Evolutionary conservation across 2,113 vertebrate genomes (phyloP), one percentile per base, ranked within the genome.

Genomic region (Onychorhynchus coronatus): DNA sequence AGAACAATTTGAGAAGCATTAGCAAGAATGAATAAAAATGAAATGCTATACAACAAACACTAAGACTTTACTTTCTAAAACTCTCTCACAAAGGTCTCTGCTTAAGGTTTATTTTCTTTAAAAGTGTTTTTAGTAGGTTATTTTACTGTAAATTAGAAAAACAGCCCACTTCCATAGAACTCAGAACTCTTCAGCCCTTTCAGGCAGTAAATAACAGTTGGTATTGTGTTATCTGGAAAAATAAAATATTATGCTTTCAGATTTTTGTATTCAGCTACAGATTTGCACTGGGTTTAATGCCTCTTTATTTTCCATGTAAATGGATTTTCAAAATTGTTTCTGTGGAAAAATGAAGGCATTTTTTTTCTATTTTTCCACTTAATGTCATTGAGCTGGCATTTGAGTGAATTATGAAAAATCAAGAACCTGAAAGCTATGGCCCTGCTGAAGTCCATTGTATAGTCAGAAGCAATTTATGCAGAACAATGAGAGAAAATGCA

Each of bases 251-350:
- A 78, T 70, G 88, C 91, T 94, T 95, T 97, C 95, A 95, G 80
- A 91, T 84, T 95, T 96, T 88, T 88, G 31, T 91, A 95, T 95
- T 97, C 95, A 94, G 65, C 78, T 92, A 83, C 61, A 93, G 88
- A 95, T 96, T 96, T 97, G 84, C 88, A 72, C 81, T 55, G 46
- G 37, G 49, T 86, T 96, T 96, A 97, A 95, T 96, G 86, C 61
- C 77, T 96, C 95, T 96, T 97, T 97, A 96, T 97, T 97, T 96
- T 95, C 86, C 78, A 89, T 95, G 94, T 96, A 97, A 97, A 97
- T 96, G 72, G 91, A 95, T 97, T 97, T 96, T 96, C 95, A 95
- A 96, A 96, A 97, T 94, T 96, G 97, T 97, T 96, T 96, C 95
- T 96, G 78, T 74, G 75, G 83, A 96, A 93, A 96, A 95, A n/a